phyloP scores from a whole-genome alignment of 2,888 invertebrate species.

The Euclidia mi region DNA sequence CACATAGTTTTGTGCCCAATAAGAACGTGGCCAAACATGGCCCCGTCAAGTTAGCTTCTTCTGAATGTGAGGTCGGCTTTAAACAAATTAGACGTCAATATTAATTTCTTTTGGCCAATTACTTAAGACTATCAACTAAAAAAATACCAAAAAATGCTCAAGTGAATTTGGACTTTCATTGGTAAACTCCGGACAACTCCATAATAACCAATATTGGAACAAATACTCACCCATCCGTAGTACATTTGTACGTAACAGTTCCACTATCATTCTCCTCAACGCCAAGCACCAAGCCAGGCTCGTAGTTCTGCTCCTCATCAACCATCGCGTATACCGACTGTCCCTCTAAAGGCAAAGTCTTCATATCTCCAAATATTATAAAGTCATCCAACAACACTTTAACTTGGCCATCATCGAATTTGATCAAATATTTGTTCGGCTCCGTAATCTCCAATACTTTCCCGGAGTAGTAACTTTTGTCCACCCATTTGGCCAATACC shows the following conservation, averaged over 20 bases:
- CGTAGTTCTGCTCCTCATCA: conserved; percentile 88
- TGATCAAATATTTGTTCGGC: conserved; percentile 90
- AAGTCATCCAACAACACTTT: conserved; percentile 91
- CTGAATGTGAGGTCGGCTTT: too few species aligned
- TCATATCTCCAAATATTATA: conserved; percentile 89
- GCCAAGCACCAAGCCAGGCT: conserved; percentile 86
- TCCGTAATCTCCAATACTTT: conserved; percentile 89
- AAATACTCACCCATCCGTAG: conserved; percentile 82
- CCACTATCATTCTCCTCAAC: conserved; percentile 83
- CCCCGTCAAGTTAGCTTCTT: too few species aligned
- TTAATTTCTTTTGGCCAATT: too few species aligned
- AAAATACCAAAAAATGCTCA: too few species aligned
- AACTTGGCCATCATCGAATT: conserved; percentile 91
- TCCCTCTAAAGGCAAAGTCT: conserved; percentile 86
- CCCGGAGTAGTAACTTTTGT: conserved; percentile 92
- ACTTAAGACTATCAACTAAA: too few species aligned
- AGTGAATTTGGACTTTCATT: too few species aligned
- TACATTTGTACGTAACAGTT: conserved; percentile 83
- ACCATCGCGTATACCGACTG: conserved; percentile 89
- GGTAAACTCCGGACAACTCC: too few species aligned
- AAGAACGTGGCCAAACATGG: too few species aligned
- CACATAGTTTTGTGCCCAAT: too few species aligned
- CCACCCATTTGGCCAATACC: conserved; percentile 92
- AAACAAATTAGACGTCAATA: too few species aligned
- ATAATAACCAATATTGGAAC: neutral